These are phyloP conservation scores for Halictus quadricinctus DNA, from an alignment of 2,888 invertebrate species.

Conservation along the genomic window DNA sequence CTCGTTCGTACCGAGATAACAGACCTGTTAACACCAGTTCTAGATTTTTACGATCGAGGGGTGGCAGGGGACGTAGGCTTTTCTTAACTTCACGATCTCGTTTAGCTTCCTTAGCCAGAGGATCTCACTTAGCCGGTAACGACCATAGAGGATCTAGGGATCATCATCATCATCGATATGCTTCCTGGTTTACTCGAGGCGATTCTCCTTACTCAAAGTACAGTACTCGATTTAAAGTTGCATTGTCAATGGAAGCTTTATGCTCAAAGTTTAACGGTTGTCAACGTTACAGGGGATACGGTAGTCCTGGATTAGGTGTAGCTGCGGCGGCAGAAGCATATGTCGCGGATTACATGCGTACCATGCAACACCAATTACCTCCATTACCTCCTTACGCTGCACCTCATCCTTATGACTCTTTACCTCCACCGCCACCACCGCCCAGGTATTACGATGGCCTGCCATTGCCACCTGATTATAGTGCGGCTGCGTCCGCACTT, in stretches of 20 bases:
- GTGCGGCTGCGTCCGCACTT: conserved; percentile 85
- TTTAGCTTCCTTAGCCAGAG: conserved; percentile 82
- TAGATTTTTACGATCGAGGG: conserved; percentile 78
- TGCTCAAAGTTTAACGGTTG: conserved; percentile 8
- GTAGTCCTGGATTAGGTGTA: conserved; percentile 83
- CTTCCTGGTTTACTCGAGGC: conserved; percentile 78
- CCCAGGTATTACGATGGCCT: conserved; percentile 92
- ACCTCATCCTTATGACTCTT: conserved; percentile 83
- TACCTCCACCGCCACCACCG: conserved; percentile 87
- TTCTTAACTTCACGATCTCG: conserved; percentile 87
- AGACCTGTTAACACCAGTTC: conserved; percentile 74
- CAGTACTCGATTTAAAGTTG: conserved; percentile 8
- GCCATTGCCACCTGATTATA: conserved; percentile 89
- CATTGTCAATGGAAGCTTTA: not conserved
- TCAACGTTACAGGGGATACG: conserved; percentile 80
- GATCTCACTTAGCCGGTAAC: conserved; percentile 73
- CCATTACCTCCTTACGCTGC: conserved; percentile 94
- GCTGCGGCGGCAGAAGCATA: conserved; percentile 92
- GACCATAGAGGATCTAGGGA: conserved; percentile 78
- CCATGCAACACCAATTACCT: conserved; percentile 93
- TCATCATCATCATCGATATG: conserved; percentile 77
- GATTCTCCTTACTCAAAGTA: conserved; percentile 80
- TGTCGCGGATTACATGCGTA: conserved; percentile 94
- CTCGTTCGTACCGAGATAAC: conserved; percentile 76
- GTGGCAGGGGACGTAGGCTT: conserved; percentile 83